These are phyloP conservation scores for Melanotaenia pygmaea DNA, from an alignment of 2,797 vertebrate species.

Conservation along the genomic window DNA sequence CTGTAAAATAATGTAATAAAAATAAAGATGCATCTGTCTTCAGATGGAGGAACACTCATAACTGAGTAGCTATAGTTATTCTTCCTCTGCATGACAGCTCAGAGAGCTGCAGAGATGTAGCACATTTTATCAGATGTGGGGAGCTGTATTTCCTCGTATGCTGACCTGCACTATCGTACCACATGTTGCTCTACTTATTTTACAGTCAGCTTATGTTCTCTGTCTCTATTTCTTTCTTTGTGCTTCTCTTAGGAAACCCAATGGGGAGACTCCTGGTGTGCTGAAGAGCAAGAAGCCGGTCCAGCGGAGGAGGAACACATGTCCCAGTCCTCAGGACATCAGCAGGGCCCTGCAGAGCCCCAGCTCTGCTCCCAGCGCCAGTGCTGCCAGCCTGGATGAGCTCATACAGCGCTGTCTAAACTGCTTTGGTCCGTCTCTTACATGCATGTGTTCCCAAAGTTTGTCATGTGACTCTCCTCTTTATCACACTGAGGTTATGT, in stretches of 20 bases:
- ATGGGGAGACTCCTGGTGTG: conserved; percentile 70
- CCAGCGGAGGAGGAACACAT: conserved; percentile 88
- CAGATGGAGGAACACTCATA: not conserved
- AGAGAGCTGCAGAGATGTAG: conserved; percentile 37
- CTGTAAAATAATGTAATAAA: not conserved
- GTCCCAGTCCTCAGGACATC: conserved; percentile 91
- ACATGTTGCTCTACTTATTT: conserved; percentile 56
- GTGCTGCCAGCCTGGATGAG: conserved; percentile 88
- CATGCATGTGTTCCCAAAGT: conserved; percentile 41
- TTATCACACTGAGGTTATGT: conserved; percentile 69
- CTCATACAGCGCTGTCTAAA: conserved; percentile 90
- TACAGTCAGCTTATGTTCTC: conserved; percentile 30
- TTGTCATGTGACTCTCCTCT: conserved; percentile 56
- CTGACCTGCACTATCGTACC: conserved; percentile 49
- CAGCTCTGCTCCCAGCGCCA: conserved; percentile 75
- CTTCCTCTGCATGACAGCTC: conserved; percentile 14
- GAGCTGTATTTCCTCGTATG: conserved; percentile 51
- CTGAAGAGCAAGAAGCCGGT: conserved; percentile 73
- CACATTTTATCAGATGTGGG: conserved; percentile 63
- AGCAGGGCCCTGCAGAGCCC: conserved; percentile 85
- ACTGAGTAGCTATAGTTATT: not conserved
- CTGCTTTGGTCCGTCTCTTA: conserved; percentile 85
- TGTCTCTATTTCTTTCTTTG: conserved; percentile 2
- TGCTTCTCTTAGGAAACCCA: conserved; percentile 82
- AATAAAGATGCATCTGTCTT: not conserved